These are phyloP conservation scores for Drosophila erecta DNA, from an alignment of 1,140 invertebrate species.

Conservation along the genomic window DNA sequence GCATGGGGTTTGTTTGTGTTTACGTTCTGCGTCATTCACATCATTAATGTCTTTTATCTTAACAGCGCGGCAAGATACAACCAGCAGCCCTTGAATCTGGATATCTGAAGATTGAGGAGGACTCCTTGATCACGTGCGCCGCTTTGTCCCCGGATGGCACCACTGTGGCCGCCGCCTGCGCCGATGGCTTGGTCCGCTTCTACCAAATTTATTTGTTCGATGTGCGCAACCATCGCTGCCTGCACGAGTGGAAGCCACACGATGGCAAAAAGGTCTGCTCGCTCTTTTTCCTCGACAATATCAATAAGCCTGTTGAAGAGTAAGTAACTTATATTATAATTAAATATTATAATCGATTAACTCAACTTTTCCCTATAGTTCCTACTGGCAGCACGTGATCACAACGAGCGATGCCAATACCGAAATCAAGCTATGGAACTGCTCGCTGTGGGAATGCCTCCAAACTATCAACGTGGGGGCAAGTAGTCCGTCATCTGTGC, in stretches of 20 bases:
- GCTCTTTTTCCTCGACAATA: conserved; percentile 96
- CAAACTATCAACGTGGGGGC: conserved; percentile 92
- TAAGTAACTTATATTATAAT: conserved; percentile 85
- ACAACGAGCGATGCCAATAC: conserved; percentile 96
- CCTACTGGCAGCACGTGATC: conserved; percentile 95
- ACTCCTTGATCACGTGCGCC: conserved; percentile 92
- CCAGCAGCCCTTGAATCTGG: conserved; percentile 86
- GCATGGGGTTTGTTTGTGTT: conserved; percentile 63
- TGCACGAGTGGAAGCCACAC: conserved; percentile 97
- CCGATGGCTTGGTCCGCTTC: conserved; percentile 95
- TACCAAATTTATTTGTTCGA: conserved; percentile 91
- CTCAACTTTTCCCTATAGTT: conserved; percentile 15
- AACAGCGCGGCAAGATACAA: conserved; percentile 70
- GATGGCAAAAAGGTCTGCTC: conserved; percentile 93
- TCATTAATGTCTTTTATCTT: not conserved
- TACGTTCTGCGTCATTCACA: not conserved
- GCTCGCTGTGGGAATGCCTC: conserved; percentile 95
- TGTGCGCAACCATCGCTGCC: conserved; percentile 89
- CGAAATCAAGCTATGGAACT: conserved; percentile 97
- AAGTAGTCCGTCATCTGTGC: conserved; percentile 73
- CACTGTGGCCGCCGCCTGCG: conserved; percentile 94
- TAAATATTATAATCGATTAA: not conserved
- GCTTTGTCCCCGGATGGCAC: conserved; percentile 97
- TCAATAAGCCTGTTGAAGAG: conserved; percentile 92
- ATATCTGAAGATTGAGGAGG: conserved; percentile 88